phyloP scores from a whole-genome alignment of 2,797 vertebrate genomes.

The Hoplostethus atlanticus region DNA sequence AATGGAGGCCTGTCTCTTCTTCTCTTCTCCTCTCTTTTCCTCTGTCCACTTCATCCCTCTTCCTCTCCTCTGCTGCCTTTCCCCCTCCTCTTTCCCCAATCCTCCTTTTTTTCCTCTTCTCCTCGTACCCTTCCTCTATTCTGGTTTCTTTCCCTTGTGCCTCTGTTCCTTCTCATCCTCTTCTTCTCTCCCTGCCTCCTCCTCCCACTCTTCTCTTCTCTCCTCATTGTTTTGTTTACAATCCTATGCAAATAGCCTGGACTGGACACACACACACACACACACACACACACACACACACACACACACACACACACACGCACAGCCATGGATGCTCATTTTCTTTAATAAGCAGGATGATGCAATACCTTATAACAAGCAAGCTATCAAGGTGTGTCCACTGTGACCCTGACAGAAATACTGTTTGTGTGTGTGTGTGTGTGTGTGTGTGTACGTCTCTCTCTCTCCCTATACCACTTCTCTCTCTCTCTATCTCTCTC shows the following conservation, averaged over 20 bases:
- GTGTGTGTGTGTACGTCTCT: neutral
- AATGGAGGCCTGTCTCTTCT: slow-evolving; percentile 13
- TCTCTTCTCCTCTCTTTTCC: neutral
- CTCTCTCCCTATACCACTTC: slow-evolving; percentile 15
- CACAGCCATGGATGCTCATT: neutral
- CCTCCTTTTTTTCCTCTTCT: neutral
- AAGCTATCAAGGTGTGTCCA: neutral
- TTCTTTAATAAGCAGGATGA: neutral
- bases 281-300: neutral
- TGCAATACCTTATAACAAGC: neutral
- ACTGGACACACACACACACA: neutral
- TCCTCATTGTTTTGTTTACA: neutral
- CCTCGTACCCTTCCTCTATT: slow-evolving; percentile 10
- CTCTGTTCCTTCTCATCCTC: no score
- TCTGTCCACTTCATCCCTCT: neutral
- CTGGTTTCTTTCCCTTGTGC: no score
- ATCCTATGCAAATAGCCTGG: neutral
- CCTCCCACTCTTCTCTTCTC: slow-evolving; percentile 7
- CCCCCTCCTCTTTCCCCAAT: neutral
- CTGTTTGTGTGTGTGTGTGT: neutral
- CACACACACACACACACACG: neutral
- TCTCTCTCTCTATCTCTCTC: slow-evolving; percentile 6
- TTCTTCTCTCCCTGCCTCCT: no score
- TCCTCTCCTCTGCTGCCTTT: neutral
- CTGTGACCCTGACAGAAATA: no score